Base-by-base conservation (phyloP, 2,113 vertebrate species). In the Podarcis raffonei region DNA sequence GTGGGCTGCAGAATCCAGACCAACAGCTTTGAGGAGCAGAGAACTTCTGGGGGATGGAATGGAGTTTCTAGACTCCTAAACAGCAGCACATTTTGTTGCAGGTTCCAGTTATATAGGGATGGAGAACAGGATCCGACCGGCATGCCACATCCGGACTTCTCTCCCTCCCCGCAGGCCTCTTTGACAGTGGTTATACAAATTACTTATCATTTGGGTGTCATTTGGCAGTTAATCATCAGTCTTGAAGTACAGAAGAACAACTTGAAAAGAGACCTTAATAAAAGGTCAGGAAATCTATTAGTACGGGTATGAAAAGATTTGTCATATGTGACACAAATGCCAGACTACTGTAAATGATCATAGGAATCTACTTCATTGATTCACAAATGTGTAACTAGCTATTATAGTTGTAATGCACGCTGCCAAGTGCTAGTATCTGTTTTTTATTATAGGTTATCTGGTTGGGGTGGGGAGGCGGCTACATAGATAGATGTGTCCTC, bases 191-290 rank as follows among this genome's bases (percentile, higher is more conserved):
- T 39, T 77, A 7, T 18, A 27, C 13, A 6, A 87, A 62, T 8
- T 4, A 35, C 11, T 35, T 87, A 39, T 39, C 11, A 2, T 72
- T 23, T 66, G 79, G 37, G 82, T 87, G 69, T 27, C 1, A 16
- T 81, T 9, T 18, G 27, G 65, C 15, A 81, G 82, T 35, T 22
- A 27, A 32, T 81, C 82, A 57, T 87, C 88, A 57, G 77, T 87
- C 32, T 59, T 57, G 18, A 86, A 88, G 37, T 79, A 1, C 11
- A 25, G 22, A 62, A 20, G 59, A 20, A 62, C 20, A 59, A 2
- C 83, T 89, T 91, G 32, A 84, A 68, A 53, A 88, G 84, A 32
- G 78, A 66, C 37, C 59, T 78, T 11, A 89, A 13, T n/a, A 77
- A n/a, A 83, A 87, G 3, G 3, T 27, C 76, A 78, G 81, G 76